These are phyloP conservation scores for Laticauda laticaudata DNA, from an alignment of 2,113 vertebrate genomes.

Conservation along the genomic window DNA sequence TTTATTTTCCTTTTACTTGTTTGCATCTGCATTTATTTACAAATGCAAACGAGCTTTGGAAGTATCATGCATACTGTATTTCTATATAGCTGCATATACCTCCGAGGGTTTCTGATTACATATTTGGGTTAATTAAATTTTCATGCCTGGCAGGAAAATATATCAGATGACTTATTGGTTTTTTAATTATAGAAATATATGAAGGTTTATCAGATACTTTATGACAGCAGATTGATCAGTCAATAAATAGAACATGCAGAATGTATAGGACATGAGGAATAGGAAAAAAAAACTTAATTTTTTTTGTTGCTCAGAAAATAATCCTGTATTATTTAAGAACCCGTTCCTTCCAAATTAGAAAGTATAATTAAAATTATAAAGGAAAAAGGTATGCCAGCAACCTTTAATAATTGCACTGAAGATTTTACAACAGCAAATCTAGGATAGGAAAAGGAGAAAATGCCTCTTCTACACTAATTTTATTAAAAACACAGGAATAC, in stretches of 20 bases:
- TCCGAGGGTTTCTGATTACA: background rate
- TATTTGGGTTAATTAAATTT: background rate
- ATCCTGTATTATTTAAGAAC: background rate
- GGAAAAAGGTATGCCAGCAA: background rate
- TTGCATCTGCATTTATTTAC: slow-evolving; percentile 6
- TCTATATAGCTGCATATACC: background rate
- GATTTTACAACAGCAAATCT: background rate
- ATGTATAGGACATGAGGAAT: background rate
- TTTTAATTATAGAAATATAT: background rate
- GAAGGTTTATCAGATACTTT: background rate
- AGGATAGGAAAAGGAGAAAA: background rate
- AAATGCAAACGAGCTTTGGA: background rate
- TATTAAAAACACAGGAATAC: background rate
- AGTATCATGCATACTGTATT: background rate
- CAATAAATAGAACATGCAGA: background rate
- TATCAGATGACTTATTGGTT: background rate
- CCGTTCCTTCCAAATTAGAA: background rate
- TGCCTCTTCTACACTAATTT: background rate
- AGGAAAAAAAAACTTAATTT: background rate
- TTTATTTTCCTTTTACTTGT: slow-evolving; percentile 31
- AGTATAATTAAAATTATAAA: background rate
- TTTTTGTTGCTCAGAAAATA: background rate
- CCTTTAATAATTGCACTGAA: background rate
- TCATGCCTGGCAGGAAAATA: background rate
- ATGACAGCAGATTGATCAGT: background rate